Conservation (phyloP, 1,140 invertebrate species). For the Ceratosolen fusciceps region DNA sequence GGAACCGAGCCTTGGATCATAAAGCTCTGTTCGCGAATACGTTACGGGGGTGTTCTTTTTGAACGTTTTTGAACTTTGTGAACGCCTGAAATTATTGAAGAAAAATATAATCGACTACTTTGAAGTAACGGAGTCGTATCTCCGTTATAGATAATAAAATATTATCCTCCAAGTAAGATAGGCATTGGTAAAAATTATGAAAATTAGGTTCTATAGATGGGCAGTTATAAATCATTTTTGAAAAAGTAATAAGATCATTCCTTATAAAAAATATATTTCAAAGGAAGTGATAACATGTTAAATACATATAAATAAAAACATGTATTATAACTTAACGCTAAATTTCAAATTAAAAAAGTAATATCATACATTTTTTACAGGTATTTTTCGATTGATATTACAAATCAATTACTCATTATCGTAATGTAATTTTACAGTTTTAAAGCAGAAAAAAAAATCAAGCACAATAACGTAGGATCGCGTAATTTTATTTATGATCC, state of each 20-base stretch:
- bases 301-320: slow-evolving; percentile 7
- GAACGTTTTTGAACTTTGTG: too few relatives aligned
- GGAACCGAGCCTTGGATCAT: too few relatives aligned
- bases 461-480: neutral
- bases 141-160: too few relatives aligned
- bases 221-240: neutral
- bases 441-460: neutral
- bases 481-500: neutral
- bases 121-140: too few relatives aligned
- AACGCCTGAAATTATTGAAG: too few relatives aligned
- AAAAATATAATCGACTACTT: too few relatives aligned
- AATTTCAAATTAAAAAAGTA: slow-evolving; percentile 5
- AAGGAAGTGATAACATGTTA: neutral
- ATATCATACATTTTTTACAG: neutral
- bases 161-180: too few relatives aligned
- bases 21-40: too few relatives aligned
- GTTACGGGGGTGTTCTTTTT: too few relatives aligned
- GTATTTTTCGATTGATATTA: neutral
- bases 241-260: neutral
- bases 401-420: neutral
- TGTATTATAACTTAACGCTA: neutral
- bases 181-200: neutral
- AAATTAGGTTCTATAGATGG: neutral
- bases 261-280: neutral
- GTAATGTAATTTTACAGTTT: neutral